These are phyloP conservation scores for Dasypus novemcinctus DNA, from an alignment of 2,113 vertebrate species.

Conservation along the genomic window DNA sequence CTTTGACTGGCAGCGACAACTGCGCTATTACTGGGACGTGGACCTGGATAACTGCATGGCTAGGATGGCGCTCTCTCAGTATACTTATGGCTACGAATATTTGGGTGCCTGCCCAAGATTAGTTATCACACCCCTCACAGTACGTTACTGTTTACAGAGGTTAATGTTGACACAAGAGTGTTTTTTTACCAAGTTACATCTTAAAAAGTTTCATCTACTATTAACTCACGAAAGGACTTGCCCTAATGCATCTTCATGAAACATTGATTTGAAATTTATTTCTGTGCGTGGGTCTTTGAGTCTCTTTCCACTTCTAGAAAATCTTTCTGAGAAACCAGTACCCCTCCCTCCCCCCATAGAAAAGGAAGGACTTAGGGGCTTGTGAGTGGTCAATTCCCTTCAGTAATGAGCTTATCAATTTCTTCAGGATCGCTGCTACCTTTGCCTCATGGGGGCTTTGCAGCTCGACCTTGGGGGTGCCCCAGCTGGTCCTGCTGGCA, in stretches of 20 bases:
- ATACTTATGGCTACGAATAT: conserved; percentile 90
- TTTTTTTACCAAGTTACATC: neutral
- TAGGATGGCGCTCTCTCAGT: conserved; percentile 89
- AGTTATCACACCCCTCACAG: conserved; percentile 88
- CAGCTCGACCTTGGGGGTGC: conserved; percentile 92
- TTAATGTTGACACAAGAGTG: neutral
- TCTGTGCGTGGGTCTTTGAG: neutral
- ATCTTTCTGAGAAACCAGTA: neutral
- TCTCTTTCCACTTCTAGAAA: neutral
- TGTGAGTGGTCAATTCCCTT: neutral
- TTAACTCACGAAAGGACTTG: conserved; percentile 23
- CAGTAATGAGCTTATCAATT: neutral
- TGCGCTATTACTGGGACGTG: conserved; percentile 89
- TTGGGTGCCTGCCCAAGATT: conserved; percentile 88
- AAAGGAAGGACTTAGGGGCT: neutral
- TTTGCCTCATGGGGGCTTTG: conserved; percentile 93
- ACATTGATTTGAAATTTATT: neutral
- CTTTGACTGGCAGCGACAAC: conserved; percentile 90
- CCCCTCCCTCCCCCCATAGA: neutral
- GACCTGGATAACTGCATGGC: conserved; percentile 88
- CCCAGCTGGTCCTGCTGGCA: conserved; percentile 91
- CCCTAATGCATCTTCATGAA: neutral
- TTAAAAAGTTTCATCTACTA: neutral
- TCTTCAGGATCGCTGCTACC: conserved; percentile 89
- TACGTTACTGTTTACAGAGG: conserved; percentile 62